phyloP scores from a whole-genome alignment of 2,113 vertebrate genomes.

The Thinocorus orbignyianus region DNA sequence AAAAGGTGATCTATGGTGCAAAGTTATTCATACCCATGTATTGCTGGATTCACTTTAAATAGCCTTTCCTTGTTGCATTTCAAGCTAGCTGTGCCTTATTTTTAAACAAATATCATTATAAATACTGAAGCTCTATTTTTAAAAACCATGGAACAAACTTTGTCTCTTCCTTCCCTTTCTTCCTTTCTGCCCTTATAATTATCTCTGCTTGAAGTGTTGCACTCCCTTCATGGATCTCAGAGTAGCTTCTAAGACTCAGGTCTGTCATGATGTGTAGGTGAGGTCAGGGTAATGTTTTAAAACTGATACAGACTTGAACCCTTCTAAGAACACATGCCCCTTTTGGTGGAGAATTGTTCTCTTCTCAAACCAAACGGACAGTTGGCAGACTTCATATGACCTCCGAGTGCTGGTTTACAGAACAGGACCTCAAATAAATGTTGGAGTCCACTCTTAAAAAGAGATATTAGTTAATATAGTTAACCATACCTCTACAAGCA shows the following conservation, averaged over 20 bases:
- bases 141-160: slow-evolving; percentile 32
- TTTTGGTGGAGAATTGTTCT: neutral
- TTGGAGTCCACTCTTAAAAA: neutral
- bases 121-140: slow-evolving; percentile 29
- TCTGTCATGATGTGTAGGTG: neutral
- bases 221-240: neutral
- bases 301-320: neutral
- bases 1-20: slow-evolving; percentile 80
- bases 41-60: slow-evolving; percentile 60
- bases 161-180: slow-evolving; percentile 28
- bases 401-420: neutral
- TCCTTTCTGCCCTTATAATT: slow-evolving; percentile 9
- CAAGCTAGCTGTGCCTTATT: slow-evolving; percentile 53
- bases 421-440: neutral
- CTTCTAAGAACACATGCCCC: neutral
- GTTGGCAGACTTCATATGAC: neutral
- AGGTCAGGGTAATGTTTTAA: neutral
- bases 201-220: neutral
- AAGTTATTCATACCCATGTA: slow-evolving; percentile 64
- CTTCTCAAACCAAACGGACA: neutral
- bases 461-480: neutral
- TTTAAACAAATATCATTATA: slow-evolving; percentile 16
- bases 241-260: neutral
- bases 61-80: slow-evolving; percentile 54
- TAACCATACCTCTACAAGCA: neutral